These are phyloP conservation scores for Hippocampus mohnikei DNA, from an alignment of 2,113 vertebrate genomes.

Conservation along the genomic window DNA sequence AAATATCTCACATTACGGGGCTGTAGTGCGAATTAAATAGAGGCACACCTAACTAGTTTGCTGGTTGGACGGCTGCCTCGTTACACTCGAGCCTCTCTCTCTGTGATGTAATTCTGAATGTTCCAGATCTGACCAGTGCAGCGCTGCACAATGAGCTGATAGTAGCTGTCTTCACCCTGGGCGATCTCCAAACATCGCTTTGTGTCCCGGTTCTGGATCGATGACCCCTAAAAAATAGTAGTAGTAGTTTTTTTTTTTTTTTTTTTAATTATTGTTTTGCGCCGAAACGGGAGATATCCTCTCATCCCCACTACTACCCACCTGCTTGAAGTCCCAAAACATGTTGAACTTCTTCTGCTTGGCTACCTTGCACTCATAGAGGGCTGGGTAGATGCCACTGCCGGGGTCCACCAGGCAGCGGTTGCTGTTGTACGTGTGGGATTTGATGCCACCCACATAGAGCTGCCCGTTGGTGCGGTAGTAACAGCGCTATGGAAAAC, in stretches of 20 bases:
- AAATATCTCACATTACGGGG: background rate
- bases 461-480: constrained; percentile 49
- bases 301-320: constrained; percentile 19
- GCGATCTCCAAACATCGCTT: constrained; percentile 64
- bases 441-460: constrained; percentile 46
- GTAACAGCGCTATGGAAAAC: constrained; percentile 38
- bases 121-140: constrained; percentile 71
- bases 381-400: constrained; percentile 23
- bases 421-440: constrained; percentile 48
- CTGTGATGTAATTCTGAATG: constrained; percentile 52
- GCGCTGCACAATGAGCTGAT: constrained; percentile 47
- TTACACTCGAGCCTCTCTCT: background rate
- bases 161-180: background rate
- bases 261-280: background rate
- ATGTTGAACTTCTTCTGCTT: constrained; percentile 45
- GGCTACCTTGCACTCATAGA: constrained; percentile 52
- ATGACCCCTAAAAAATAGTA: constrained; percentile 45
- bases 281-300: background rate
- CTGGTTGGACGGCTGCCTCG: background rate
- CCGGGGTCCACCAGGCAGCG: constrained; percentile 61
- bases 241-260: background rate
- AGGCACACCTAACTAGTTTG: background rate
- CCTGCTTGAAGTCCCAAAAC: constrained; percentile 73
- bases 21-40: background rate
- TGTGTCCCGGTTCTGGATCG: constrained; percentile 65